phyloP scores from a whole-genome alignment of 2,888 invertebrate species.

The Dastarcus helophoroides region DNA sequence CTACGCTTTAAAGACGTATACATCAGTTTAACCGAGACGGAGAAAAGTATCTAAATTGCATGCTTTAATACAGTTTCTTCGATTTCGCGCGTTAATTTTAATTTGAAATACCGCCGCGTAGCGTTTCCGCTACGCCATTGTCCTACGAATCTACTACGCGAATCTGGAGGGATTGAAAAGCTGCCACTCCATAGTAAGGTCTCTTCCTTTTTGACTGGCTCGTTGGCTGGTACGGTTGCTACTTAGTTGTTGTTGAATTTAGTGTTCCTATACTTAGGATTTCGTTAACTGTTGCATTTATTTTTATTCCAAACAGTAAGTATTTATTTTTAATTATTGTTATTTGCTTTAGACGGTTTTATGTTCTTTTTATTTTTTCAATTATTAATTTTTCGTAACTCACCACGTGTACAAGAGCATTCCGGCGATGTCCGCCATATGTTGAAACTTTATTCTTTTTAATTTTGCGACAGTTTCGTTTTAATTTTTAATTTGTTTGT shows the following conservation, averaged over 20 bases:
- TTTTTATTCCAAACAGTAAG: constrained; percentile 28
- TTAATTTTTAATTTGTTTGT: too few species aligned
- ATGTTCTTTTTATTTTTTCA: not conserved
- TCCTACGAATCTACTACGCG: too few species aligned
- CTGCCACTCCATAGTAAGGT: too few species aligned
- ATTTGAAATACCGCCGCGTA: too few species aligned
- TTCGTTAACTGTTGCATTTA: constrained; percentile 28
- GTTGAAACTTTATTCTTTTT: not conserved
- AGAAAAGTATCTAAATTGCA: too few species aligned
- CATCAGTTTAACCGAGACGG: too few species aligned
- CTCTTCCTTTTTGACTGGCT: constrained; percentile 36
- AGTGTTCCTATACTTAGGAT: constrained; percentile 27
- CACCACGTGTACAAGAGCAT: constrained; percentile 1
- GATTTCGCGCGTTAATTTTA: too few species aligned
- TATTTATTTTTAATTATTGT: constrained; percentile 13
- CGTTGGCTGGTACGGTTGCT: constrained; percentile 34
- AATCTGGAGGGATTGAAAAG: too few species aligned
- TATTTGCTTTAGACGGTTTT: not conserved
- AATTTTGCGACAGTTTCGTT: not conserved
- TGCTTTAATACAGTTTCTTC: too few species aligned
- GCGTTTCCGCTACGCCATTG: too few species aligned
- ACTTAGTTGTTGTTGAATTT: constrained; percentile 26
- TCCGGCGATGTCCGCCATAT: constrained; percentile 1
- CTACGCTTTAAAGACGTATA: too few species aligned
- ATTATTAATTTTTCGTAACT: not conserved